Evolutionary conservation across 1,140 invertebrate genomes (phyloP), one percentile per base, ranked within the genome.

Genomic region (Popillia japonica): DNA sequence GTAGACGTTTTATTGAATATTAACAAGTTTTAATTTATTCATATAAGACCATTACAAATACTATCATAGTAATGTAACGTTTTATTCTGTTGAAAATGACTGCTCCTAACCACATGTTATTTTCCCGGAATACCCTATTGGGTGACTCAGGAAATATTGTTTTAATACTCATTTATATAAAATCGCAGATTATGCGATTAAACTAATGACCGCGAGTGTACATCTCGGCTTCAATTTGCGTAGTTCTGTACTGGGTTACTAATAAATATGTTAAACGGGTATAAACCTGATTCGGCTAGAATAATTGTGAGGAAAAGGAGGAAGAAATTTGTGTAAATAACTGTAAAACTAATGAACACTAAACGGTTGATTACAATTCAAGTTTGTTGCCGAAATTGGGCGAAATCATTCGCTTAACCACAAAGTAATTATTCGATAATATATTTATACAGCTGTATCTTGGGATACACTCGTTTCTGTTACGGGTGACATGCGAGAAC

Each of bases 61-160:
- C 72, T 40, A 74, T 74, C 72, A 20, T 74, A 74, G 72, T 74
- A 44, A 42, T 74, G 40, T 74, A 40, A 74, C 72, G n/a, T 72
- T 40, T n/a, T 14, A 55, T 55, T 55, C 14, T n/a, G 17, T 55
- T 7, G 48, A 55, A 55, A 55, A 55, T 55, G 14, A 55, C 17
- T 17, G 48, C 14, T 55, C 6, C 14, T n/a, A 55, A 55, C 14
- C 48, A 17, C 48, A 55, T 55, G n/a, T 55, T 17, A 17, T 0
- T n/a, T 55, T 55, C 48, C 11, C 6, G 17, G 48, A 55, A 55
- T 48, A 48, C 27, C 27, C 27, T 34, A 34, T 34, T 4, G 27
- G 4, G 27, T 34, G 27, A 34, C 27, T 34, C 27, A 34, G 4
- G 27, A 34, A 34, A 34, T 34, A 34, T 34, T n/a, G n/a, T n/a